Evolutionary conservation across 2,113 vertebrate genomes (phyloP).

Genomic region (Psephotus haematonotus): DNA sequence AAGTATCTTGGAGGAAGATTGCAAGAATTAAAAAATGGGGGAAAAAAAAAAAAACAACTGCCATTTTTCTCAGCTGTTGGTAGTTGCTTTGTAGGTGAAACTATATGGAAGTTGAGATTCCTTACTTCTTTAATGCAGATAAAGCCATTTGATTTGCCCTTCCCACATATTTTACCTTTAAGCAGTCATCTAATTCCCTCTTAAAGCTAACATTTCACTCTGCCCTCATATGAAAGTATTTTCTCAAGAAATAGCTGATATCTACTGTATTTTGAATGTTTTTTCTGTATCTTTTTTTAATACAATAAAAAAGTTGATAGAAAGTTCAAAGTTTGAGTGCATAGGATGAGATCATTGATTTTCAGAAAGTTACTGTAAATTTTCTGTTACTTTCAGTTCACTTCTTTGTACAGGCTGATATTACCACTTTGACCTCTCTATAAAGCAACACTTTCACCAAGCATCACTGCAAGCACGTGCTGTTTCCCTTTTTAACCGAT

Average conservation of each 20-base stretch:
- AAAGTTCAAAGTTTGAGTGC: background rate
- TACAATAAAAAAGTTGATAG: background rate
- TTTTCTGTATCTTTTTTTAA: background rate
- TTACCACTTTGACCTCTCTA: background rate
- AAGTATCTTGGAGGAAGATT: background rate
- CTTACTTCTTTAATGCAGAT: background rate
- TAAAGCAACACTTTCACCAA: background rate
- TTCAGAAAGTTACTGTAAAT: background rate
- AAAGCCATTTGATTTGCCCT: background rate
- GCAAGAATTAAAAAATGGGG: background rate
- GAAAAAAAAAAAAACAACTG: background rate
- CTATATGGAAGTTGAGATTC: background rate
- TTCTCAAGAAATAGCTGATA: background rate
- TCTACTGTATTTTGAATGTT: background rate
- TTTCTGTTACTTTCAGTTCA: background rate
- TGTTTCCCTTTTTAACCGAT: background rate
- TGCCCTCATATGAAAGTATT: background rate
- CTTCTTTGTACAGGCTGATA: background rate
- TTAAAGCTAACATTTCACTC: background rate
- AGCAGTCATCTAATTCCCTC: background rate
- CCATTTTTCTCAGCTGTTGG: background rate
- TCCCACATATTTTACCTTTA: background rate
- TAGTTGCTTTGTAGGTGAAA: background rate
- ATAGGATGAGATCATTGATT: background rate
- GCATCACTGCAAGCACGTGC: background rate